Evolutionary conservation across 2,888 invertebrate species (phyloP).

Genomic region (Rotaria magnacalcarata): DNA sequence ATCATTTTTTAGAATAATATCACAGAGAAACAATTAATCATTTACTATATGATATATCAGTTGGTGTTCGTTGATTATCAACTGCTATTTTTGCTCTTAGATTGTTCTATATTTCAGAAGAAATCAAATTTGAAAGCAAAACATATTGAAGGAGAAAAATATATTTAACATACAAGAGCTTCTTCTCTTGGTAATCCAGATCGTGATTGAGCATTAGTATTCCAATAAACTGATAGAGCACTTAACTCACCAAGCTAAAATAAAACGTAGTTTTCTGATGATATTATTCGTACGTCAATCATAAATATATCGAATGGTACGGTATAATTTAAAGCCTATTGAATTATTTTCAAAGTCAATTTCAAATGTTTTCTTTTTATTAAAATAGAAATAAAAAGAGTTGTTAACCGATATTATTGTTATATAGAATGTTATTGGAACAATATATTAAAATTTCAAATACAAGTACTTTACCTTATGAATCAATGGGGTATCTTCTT

Average conservation of each 20-base stretch:
- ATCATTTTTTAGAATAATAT: neutral
- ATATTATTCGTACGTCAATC: no score
- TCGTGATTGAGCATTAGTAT: neutral
- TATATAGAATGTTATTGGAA: no score
- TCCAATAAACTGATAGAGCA: conserved; percentile 34
- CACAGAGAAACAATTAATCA: no score
- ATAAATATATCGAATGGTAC: no score
- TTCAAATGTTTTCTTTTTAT: no score
- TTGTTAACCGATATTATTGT: no score
- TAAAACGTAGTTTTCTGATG: neutral
- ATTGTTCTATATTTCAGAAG: neutral
- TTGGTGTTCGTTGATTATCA: neutral
- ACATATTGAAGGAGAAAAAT: neutral
- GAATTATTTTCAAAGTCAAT: no score
- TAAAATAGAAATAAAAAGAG: no score
- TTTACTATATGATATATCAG: conserved; percentile 3
- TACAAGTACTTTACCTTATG: conserved; percentile 60
- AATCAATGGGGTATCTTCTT: conserved; percentile 73
- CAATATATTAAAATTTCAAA: no score
- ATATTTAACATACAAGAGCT: neutral
- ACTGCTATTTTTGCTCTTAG: neutral
- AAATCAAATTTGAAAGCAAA: no score
- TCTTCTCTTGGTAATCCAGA: neutral
- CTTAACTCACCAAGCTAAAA: conserved; percentile 14
- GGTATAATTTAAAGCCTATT: no score